Evolutionary conservation across 2,113 vertebrate species (phyloP), one percentile per base, ranked within the genome.

Genomic region (Cariama cristata): DNA sequence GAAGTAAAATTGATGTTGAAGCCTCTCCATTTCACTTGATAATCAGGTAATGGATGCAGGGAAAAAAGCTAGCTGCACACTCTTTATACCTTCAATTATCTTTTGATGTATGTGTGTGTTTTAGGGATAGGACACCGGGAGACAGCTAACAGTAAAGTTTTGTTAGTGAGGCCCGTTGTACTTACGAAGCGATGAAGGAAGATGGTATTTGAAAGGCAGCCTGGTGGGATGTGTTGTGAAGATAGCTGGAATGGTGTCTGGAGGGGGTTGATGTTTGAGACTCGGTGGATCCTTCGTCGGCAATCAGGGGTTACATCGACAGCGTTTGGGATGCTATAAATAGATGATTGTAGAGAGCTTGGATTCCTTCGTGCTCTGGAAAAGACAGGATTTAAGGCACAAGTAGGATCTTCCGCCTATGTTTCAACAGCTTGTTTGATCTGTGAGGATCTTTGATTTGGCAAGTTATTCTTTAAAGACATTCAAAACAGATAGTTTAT

Each of bases 301-400:
- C 1, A 2, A 2, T 47, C 2, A 0, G 30, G 22, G 21, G 4
- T 62, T 33, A 42, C 26, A 2, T 11, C 3, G 55, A 32, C 35
- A 23, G 5, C 3, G 2, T 28, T 9, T 59, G 32, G 66, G 38
- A 38, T 38, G 38, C 38, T 7, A 38, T 38, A 60, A 50, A 32
- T 32, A 28, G 3, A 9, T 52, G 18, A 14, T 11, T 20, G n/a
- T 33, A 50, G 50, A 28, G 60, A 91, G 33, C n/a, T 67, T 59
- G 22, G 35, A 10, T 87, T 67, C 42, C 63, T 93, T 74, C 38
- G 63, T 10, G 13, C 6, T 30, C 12, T 33, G 32, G 26, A 62
- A 93, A 88, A 76, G 12, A 32, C 9, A 27, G 50, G 20, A 58
- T 60, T 55, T 72, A 68, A 95, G 38, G 9, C 27, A 27, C 58